Evolutionary conservation across 2,797 vertebrate genomes (phyloP).

Genomic region (Tapera naevia): DNA sequence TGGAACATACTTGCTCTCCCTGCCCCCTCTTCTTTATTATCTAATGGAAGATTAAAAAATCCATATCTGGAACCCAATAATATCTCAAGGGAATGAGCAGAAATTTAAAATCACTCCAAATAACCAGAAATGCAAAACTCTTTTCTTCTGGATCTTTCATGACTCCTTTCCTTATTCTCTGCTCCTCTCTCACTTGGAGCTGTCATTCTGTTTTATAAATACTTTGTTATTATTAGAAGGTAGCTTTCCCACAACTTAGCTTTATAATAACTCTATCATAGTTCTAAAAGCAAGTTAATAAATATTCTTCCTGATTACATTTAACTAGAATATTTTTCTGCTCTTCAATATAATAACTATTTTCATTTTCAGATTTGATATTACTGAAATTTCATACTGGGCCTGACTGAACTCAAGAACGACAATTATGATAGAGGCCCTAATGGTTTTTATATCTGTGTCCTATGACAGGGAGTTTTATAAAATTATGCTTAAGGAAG

Average conservation of each 20-base stretch:
- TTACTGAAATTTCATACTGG: neutral
- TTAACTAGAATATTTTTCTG: neutral
- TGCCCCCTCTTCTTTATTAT: neutral
- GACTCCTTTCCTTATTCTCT: neutral
- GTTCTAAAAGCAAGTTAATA: neutral
- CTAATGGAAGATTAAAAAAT: neutral
- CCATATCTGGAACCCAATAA: neutral
- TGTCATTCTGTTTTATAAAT: neutral
- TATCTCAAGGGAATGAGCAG: neutral
- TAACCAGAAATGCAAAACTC: neutral
- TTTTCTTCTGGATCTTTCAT: neutral
- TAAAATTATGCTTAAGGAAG: neutral
- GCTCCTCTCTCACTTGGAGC: neutral
- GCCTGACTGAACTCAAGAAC: neutral
- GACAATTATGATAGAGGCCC: neutral
- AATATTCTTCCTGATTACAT: neutral
- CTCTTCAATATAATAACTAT: neutral
- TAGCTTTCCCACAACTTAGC: neutral
- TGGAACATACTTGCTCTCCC: neutral
- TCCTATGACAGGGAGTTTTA: neutral
- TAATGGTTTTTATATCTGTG: neutral
- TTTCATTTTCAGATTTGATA: neutral
- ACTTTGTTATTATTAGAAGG: neutral
- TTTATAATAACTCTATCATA: neutral
- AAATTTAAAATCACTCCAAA: neutral